Evolutionary conservation across 2,888 invertebrate genomes (phyloP).

Genomic region (Brachyptera risi): DNA sequence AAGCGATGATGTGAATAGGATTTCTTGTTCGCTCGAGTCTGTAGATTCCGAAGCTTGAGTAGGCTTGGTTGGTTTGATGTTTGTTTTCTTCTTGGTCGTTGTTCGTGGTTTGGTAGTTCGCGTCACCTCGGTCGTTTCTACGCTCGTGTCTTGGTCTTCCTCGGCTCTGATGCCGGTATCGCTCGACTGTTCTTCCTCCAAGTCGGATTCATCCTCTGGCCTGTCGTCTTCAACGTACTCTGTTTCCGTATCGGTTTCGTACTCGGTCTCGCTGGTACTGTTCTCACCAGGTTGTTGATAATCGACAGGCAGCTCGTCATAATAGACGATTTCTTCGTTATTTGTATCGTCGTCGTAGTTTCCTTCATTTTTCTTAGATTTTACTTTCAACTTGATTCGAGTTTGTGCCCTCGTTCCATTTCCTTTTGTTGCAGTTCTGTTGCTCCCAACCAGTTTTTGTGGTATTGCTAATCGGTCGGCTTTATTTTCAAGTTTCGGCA

Average conservation of each 20-base stretch:
- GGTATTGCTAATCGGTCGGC: not conserved
- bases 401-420: slow-evolving; percentile 35
- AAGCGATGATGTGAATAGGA: no score
- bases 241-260: not conserved
- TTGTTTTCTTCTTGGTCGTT: no score
- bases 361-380: slow-evolving; percentile 29
- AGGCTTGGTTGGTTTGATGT: no score
- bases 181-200: no score
- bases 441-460: not conserved
- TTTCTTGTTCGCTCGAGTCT: no score
- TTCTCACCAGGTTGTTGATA: not conserved
- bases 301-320: slow-evolving; percentile 11
- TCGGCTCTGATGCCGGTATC: no score
- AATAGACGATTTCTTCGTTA: not conserved
- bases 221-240: not conserved
- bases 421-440: slow-evolving; percentile 24
- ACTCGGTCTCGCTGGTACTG: not conserved
- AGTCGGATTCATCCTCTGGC: not conserved
- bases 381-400: slow-evolving; percentile 21
- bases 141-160: no score
- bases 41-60: no score
- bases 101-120: no score
- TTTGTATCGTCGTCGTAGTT: not conserved
- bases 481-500: not conserved
- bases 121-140: no score